Percentiles rank a stretch among this genome's conserved stretches.
Conservation (phyloP, 2,113 vertebrate genomes). For the Chamaea fasciata region DNA sequence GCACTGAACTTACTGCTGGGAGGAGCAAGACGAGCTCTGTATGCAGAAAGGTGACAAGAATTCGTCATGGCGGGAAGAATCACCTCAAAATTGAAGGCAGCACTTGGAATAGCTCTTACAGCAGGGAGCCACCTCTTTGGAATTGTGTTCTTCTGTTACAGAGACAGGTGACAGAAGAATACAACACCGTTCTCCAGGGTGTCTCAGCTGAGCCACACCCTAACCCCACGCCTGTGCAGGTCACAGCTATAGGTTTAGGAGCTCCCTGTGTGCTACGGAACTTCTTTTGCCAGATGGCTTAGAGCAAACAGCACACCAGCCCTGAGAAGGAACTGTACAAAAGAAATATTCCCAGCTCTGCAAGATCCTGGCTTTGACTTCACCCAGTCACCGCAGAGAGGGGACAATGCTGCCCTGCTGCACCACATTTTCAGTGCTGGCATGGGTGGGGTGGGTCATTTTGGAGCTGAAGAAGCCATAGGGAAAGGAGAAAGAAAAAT, state of each 20-base stretch:
- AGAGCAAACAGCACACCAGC: neutral
- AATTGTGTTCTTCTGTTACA: neutral
- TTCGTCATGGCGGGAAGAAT: neutral
- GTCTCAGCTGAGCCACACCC: neutral
- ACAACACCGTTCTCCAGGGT: neutral
- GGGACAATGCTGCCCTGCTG: neutral
- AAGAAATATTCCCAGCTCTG: neutral
- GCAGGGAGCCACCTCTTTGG: neutral
- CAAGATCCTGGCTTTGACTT: neutral
- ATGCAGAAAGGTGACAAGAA: neutral
- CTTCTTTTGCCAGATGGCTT: neutral
- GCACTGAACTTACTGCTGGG: neutral
- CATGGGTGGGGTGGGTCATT: neutral
- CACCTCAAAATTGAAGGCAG: neutral
- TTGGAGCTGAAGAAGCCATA: neutral
- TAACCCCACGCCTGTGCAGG: neutral
- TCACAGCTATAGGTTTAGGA: neutral
- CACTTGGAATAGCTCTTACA: neutral
- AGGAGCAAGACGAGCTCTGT: neutral
- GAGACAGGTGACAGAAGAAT: neutral
- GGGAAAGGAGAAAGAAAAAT: neutral
- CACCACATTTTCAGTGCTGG: rapidly evolving
- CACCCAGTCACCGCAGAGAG: neutral
- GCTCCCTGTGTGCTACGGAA: neutral
- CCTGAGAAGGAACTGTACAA: neutral